Percentiles rank a stretch among this genome's conserved stretches.
Conservation (phyloP, 2,797 vertebrate species). For the Smutsia temminckii region DNA sequence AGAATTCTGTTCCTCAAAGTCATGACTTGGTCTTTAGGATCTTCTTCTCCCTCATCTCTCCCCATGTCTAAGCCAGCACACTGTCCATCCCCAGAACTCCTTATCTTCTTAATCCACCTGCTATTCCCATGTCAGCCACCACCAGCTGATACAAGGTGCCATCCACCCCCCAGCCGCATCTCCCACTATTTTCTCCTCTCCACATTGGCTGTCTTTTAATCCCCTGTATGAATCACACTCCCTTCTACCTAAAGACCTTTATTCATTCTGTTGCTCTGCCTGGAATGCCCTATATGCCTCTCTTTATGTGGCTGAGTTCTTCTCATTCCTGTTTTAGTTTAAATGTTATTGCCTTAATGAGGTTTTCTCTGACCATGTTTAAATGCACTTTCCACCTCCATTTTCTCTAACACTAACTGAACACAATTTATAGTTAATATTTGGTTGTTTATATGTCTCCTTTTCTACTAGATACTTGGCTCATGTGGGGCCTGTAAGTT, state of each 20-base stretch:
- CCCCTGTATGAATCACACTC: background rate
- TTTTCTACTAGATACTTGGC: background rate
- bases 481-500: background rate
- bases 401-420: background rate
- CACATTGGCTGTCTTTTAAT: background rate
- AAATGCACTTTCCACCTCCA: background rate
- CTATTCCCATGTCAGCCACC: background rate
- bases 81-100: background rate
- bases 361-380: background rate
- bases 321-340: background rate
- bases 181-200: fast-evolving
- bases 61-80: background rate
- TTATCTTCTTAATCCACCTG: background rate
- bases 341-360: background rate
- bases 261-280: background rate
- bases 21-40: background rate
- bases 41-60: background rate
- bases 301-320: background rate
- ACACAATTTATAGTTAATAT: background rate
- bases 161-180: background rate
- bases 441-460: background rate
- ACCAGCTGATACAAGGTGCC: background rate
- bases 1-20: background rate
- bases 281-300: background rate
- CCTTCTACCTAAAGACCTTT: background rate